Percentiles rank a stretch among this genome's conserved stretches.
Conservation (phyloP, 2,888 invertebrate species). For the Agrochola macilenta region DNA sequence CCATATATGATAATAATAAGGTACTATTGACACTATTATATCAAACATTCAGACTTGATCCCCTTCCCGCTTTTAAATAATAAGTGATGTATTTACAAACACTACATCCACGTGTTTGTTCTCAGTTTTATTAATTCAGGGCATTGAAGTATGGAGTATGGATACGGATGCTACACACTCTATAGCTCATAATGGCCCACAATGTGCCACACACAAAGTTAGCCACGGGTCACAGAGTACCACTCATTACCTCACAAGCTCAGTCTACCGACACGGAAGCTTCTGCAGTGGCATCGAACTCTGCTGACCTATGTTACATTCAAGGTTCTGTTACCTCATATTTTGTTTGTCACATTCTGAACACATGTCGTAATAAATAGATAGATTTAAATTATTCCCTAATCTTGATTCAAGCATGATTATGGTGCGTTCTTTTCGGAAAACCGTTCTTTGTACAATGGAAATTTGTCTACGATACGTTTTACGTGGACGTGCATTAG, state of each 20-base stretch:
- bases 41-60: not conserved
- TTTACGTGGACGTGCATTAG: not conserved
- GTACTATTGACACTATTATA: conserved; percentile 18
- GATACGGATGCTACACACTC: not conserved
- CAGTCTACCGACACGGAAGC: conserved; percentile 31
- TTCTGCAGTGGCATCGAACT: conserved; percentile 30
- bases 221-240: conserved; percentile 15
- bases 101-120: not conserved
- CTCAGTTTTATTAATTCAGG: not conserved
- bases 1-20: not conserved
- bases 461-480: not conserved
- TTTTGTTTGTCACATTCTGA: conserved; percentile 30
- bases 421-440: not conserved
- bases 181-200: not conserved
- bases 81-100: conserved; percentile 12
- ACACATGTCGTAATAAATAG: conserved; percentile 33
- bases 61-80: not conserved
- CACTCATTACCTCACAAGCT: not conserved
- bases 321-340: conserved; percentile 48
- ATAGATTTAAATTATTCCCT: conserved; percentile 25
- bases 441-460: not conserved
- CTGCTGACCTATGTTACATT: conserved; percentile 48
- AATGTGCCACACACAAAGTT: not conserved
- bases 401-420: not conserved
- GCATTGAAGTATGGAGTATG: not conserved